Conservation (phyloP, 2,113 vertebrate species). For the pig (Sus scrofa) region DNA sequence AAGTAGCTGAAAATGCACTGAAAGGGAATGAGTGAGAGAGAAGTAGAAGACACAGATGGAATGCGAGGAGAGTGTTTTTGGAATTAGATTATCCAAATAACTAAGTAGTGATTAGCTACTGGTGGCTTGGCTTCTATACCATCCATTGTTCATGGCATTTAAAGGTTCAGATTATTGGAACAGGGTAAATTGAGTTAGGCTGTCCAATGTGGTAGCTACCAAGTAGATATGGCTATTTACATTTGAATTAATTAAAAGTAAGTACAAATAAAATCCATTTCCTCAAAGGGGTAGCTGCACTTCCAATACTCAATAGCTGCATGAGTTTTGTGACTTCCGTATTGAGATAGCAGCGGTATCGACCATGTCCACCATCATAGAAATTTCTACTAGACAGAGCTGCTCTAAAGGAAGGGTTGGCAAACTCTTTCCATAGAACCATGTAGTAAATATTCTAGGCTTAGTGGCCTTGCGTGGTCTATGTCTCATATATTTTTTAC, state of each 20-base stretch:
- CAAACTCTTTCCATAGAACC: background rate
- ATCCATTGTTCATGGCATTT: background rate
- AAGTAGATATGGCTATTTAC: background rate
- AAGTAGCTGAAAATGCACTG: background rate
- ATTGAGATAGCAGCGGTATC: background rate
- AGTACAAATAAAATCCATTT: background rate
- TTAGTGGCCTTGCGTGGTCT: background rate
- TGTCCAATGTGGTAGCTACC: background rate
- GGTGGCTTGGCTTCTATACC: background rate
- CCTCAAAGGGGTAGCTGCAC: background rate
- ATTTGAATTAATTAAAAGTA: background rate
- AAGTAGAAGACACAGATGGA: background rate
- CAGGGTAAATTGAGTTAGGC: background rate
- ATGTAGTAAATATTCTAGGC: background rate
- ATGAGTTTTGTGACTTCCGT: background rate
- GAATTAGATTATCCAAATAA: background rate
- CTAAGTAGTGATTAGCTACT: background rate
- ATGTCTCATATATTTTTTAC: background rate
- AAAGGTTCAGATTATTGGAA: background rate
- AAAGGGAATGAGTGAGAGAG: background rate
- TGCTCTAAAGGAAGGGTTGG: background rate
- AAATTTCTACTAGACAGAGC: background rate
- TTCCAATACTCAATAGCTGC: background rate
- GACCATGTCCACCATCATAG: background rate
- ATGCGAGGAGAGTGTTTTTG: background rate